A percentile compares a stretch with the other conserved stretches of the same genome.
Evolutionary conservation across 2,113 vertebrate species (phyloP).

Genomic region (Choloepus hoffmanni): DNA sequence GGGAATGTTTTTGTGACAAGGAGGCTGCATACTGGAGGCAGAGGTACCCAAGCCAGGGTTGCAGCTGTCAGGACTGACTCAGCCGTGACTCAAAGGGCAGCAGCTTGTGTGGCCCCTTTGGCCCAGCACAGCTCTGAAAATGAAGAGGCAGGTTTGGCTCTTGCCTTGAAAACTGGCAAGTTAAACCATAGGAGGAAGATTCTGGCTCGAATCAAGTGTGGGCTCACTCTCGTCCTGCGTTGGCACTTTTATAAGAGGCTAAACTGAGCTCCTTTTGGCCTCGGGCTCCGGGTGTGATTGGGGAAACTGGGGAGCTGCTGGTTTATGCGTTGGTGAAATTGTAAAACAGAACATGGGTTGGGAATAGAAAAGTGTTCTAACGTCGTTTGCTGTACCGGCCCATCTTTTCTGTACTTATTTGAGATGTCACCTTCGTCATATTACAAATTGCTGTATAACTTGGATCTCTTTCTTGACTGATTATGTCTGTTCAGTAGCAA

Average conservation of each 20-base stretch:
- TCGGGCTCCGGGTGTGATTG: not conserved
- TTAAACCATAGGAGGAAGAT: rapidly evolving
- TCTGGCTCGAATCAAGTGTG: not conserved
- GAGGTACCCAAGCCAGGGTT: not conserved
- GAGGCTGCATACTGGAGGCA: not conserved
- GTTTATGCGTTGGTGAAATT: rapidly evolving
- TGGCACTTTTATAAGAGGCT: not conserved
- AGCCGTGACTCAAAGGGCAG: not conserved
- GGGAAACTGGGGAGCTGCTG: not conserved
- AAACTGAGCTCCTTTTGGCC: not conserved
- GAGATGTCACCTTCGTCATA: not conserved
- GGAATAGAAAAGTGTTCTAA: not conserved
- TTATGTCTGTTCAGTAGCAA: not conserved
- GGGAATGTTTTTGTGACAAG: not conserved
- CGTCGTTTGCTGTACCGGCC: rapidly evolving
- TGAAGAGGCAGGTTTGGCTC: rapidly evolving
- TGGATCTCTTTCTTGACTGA: not conserved
- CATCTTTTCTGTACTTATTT: not conserved
- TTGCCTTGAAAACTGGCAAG: not conserved
- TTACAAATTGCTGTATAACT: not conserved
- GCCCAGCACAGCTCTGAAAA: not conserved
- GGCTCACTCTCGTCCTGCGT: not conserved
- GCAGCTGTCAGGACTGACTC: not conserved
- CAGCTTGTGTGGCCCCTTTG: conserved; percentile 52
- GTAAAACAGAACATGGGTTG: rapidly evolving